Evolutionary conservation across 2,888 invertebrate genomes (phyloP).

Genomic region (Thereva nobilitata): DNA sequence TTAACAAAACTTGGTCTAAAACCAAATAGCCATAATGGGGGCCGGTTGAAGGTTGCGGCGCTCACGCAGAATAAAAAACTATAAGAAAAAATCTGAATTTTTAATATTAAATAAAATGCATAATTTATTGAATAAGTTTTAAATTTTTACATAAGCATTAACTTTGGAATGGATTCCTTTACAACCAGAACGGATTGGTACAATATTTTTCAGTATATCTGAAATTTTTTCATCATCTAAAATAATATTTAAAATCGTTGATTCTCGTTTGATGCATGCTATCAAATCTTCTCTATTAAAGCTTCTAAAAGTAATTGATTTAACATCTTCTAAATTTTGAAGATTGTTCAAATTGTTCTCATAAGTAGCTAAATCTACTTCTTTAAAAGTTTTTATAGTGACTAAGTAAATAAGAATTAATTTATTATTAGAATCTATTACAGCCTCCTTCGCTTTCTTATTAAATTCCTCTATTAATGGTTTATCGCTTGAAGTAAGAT

Average conservation of each 20-base stretch:
- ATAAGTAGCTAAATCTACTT: conserved; percentile 40
- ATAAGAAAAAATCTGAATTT: too few species aligned
- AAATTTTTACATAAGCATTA: conserved; percentile 37
- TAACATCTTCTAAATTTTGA: conserved; percentile 42
- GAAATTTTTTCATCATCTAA: conserved; percentile 44
- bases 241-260: conserved; percentile 42
- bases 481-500: conserved; percentile 46
- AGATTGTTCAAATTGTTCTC: conserved; percentile 39
- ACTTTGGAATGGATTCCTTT: conserved; percentile 53
- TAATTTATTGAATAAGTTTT: too few species aligned
- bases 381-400: conserved; percentile 45
- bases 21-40: too few species aligned
- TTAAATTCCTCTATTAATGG: conserved; percentile 47
- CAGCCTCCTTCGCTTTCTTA: conserved; percentile 30
- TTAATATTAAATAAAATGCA: too few species aligned
- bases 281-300: conserved; percentile 47
- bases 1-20: too few species aligned
- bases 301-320: conserved; percentile 45
- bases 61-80: too few species aligned
- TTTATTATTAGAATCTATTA: conserved; percentile 27
- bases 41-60: too few species aligned
- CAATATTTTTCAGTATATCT: conserved; percentile 48
- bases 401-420: conserved; percentile 51
- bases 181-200: conserved; percentile 50
- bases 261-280: conserved; percentile 50